Conservation (phyloP, 2,888 invertebrate genomes). For the Heteropelma amictum region DNA sequence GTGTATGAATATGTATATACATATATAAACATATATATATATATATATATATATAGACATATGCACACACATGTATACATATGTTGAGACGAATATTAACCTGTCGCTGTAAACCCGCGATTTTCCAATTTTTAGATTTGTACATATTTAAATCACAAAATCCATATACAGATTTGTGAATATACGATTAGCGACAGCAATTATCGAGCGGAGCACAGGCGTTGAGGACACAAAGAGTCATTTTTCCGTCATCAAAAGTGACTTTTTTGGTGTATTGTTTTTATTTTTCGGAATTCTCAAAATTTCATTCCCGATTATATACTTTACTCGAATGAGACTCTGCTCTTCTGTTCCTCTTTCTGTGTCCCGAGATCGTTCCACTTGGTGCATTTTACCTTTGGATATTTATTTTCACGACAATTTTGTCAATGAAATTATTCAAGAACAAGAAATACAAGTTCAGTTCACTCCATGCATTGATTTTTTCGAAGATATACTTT, state of each 20-base stretch:
- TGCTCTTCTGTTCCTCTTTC: background rate
- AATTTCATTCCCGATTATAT: too few relatives aligned
- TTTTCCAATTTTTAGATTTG: slow-evolving; percentile 50
- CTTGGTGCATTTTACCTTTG: slow-evolving; percentile 49
- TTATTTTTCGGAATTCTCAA: too few relatives aligned
- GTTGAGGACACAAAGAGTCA: background rate
- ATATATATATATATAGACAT: background rate
- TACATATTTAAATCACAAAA: slow-evolving; percentile 49
- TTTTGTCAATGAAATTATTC: slow-evolving; percentile 1
- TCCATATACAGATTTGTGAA: slow-evolving; percentile 49
- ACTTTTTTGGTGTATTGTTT: background rate
- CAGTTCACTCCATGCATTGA: too few relatives aligned
- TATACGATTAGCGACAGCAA: slow-evolving; percentile 37
- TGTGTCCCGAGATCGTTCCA: slow-evolving; percentile 1
- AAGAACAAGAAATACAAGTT: slow-evolving; percentile 2
- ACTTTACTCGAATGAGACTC: slow-evolving; percentile 28
- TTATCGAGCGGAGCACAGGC: slow-evolving; percentile 18
- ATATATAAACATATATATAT: slow-evolving; percentile 15
- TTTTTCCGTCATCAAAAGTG: too few relatives aligned
- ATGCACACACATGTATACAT: background rate
- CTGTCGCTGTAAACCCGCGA: slow-evolving; percentile 32
- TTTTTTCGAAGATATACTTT: background rate
- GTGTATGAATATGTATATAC: slow-evolving; percentile 11
- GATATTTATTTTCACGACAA: slow-evolving; percentile 39
- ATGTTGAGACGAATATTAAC: background rate